These are phyloP conservation scores for Anastrepha obliqua DNA, from an alignment of 1,140 invertebrate species.

Conservation along the genomic window DNA sequence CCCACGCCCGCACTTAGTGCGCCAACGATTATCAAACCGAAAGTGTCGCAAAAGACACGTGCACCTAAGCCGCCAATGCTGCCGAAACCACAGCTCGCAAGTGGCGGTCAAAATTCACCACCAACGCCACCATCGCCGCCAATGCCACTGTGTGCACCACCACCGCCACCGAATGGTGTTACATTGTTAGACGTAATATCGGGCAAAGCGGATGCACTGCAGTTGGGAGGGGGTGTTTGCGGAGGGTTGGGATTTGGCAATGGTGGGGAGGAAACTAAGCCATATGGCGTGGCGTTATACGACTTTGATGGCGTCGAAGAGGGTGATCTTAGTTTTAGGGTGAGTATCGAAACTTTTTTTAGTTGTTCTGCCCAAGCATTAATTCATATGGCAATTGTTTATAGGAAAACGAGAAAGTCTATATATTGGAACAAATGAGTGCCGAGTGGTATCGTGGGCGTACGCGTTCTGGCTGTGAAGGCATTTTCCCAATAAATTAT, in stretches of 20 bases:
- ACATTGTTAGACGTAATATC: slow-evolving; percentile 71
- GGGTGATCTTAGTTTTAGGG: slow-evolving; percentile 84
- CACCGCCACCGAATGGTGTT: slow-evolving; percentile 78
- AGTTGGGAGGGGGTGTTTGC: slow-evolving; percentile 19
- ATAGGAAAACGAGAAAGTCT: slow-evolving; percentile 82
- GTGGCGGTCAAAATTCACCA: neutral
- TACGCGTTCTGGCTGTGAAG: slow-evolving; percentile 79
- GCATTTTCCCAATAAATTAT: slow-evolving; percentile 88
- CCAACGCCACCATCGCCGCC: slow-evolving; percentile 79
- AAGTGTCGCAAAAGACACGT: slow-evolving; percentile 70
- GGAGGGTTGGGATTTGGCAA: slow-evolving; percentile 61
- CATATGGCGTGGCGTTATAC: slow-evolving; percentile 84
- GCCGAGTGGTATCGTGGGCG: slow-evolving; percentile 87
- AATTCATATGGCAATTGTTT: slow-evolving; percentile 63
- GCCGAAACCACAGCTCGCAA: slow-evolving; percentile 59
- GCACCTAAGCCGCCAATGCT: slow-evolving; percentile 70
- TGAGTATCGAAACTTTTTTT: slow-evolving; percentile 75
- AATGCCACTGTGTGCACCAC: slow-evolving; percentile 85
- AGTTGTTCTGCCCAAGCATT: slow-evolving; percentile 63
- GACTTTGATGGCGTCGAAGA: slow-evolving; percentile 82
- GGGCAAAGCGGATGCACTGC: slow-evolving; percentile 69
- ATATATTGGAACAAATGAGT: slow-evolving; percentile 81
- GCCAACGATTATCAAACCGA: slow-evolving; percentile 81
- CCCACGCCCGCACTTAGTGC: slow-evolving; percentile 75
- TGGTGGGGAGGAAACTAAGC: slow-evolving; percentile 70